Base-by-base conservation (phyloP, 2,797 vertebrate species). In the Microctenopoma lineatum region DNA sequence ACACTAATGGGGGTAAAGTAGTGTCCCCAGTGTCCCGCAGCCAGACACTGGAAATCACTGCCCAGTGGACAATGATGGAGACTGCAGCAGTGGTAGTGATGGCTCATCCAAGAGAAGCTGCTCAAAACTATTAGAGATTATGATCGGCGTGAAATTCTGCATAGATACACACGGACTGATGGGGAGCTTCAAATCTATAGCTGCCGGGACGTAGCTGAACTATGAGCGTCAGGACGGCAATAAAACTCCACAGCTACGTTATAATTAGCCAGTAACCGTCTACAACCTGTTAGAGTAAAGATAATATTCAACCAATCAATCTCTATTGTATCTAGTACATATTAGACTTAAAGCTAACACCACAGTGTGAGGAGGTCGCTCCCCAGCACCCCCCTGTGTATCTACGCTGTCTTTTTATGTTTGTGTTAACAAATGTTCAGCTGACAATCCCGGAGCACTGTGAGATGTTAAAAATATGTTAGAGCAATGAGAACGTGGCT, bases 21-120 rank as follows among this genome's bases (percentile, higher is more conserved):
- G 79, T 62, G 1, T 73, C 59, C 36, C 41, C 77, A 57, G 83
- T 73, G 87, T 90, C 67, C 75, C 66, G 73, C 66, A 64, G 71
- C 32, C 46, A 61, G 81, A 83, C 80, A 61, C 74, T 46, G 42
- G 70, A 58, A 16, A 56, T 86, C 88, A 90, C 92, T 79, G 88
- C 77, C 69, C 75, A 21, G 60, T 16, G 70, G 79, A 62, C 83
- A 81, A 90, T 87, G 87, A 91, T 72, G 85, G 50, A 46, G 14
- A n/a, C 58, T 77, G 73, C 0, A 73, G 71, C 39, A 11, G 66
- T 66, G 58, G 66, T 0, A 60, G 62, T 60, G 83, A 82, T 48
- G 77, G 56, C 32, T 53, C 50, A 68, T 76, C 85, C 75, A 78
- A 56, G 16, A 71, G 71, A 56, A 61, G 67, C 70, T 80, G 85